Conservation (phyloP, 2,797 vertebrate genomes). For the Girardinus metallicus region DNA sequence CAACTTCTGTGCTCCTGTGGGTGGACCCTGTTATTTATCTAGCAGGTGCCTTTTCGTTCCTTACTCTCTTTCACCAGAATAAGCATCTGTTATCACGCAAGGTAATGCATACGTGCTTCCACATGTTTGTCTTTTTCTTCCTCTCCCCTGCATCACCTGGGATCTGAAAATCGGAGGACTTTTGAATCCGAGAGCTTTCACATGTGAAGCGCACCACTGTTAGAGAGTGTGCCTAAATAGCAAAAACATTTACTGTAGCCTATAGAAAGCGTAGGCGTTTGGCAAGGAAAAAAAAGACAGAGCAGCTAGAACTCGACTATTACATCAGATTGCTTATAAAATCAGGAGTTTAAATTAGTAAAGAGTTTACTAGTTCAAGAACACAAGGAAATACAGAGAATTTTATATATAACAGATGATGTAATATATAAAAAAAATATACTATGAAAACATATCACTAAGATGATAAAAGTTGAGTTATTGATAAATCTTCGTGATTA, state of each 20-base stretch:
- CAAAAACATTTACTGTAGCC: constrained; percentile 12
- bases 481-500: constrained; percentile 19
- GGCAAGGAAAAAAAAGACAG: constrained; percentile 19
- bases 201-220: constrained; percentile 31
- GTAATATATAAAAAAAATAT: constrained; percentile 13
- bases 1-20: constrained; percentile 4
- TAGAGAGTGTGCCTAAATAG: constrained; percentile 43
- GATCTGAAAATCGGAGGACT: constrained; percentile 14
- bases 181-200: constrained; percentile 30
- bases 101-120: constrained; percentile 27
- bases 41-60: constrained; percentile 28
- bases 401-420: constrained; percentile 8
- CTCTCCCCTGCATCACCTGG: constrained; percentile 13
- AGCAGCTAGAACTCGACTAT: constrained; percentile 42
- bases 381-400: constrained; percentile 12
- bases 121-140: constrained; percentile 22
- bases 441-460: neutral
- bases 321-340: constrained; percentile 47
- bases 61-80: constrained; percentile 44
- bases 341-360: constrained; percentile 42
- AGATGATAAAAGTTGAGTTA: constrained; percentile 40
- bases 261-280: constrained; percentile 22
- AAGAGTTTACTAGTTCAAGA: constrained; percentile 32
- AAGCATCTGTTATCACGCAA: constrained; percentile 38
- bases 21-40: constrained; percentile 29